Evolutionary conservation across 2,888 invertebrate species (phyloP), one percentile per base, ranked within the genome.

Genomic region (Scelioninae gen. 1): DNA sequence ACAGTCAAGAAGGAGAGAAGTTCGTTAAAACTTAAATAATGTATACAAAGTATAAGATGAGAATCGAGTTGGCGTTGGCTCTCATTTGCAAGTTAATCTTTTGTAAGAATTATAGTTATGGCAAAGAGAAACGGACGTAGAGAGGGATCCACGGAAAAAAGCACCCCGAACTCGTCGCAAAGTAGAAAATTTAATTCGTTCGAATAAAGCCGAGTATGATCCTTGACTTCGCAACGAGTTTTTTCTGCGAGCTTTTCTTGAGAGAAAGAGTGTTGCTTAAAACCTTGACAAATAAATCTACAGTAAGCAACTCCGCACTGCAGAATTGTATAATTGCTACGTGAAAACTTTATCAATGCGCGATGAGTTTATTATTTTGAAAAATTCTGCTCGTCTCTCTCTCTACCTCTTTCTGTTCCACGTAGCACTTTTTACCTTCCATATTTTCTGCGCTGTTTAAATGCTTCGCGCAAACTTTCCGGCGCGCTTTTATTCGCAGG

Each of bases 71-170:
- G 65, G 75, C 71, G 69, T 34, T 40, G 71, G 53, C 58, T 79
- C 79, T 72, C 72, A 76, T 82, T 82, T 82, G 76, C 75, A 76
- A 82, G 76, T 82, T 82, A 76, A 82, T 82, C 65, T 72, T 66
- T 56, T 62, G 69, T 62, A 56, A 75, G 75, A 75, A 81, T 81
- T 66, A 66, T 69, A 75, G 55, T 32, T 43, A n/a, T n/a, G 62
- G 55, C 66, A 53, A 76, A 66, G 71, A 60, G 71, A 53, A 66
- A 47, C 43, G 55, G 13, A 58, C 34, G 63, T 8, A 34, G 38
- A 49, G 45, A 49, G 9, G 31, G 45, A 40, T 11, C 5, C 32
- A 40, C 9, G 13, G 11, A 65, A 29, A 60, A 53, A 71, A 69
- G 49, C 58, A 62, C 47, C n/a, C 78, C 11, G 62, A 78, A 78